phyloP scores from a whole-genome alignment of 2,113 vertebrate species.

The Chrysemys picta region DNA sequence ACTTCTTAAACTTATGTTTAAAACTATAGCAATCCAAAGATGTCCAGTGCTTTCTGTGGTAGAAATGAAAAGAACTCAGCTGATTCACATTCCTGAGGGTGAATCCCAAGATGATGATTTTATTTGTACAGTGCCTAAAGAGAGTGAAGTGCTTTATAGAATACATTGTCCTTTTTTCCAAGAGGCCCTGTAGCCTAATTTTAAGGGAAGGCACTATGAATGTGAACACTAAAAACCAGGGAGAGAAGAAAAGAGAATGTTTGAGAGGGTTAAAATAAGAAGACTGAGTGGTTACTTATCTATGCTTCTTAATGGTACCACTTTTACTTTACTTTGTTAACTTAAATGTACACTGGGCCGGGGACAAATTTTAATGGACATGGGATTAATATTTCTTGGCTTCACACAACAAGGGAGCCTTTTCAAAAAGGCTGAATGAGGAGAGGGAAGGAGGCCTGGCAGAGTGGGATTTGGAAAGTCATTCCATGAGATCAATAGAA shows the following conservation, averaged over 20 bases:
- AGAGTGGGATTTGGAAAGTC: background rate
- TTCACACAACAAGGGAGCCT: constrained; percentile 15
- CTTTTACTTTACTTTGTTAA: background rate
- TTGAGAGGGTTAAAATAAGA: constrained; percentile 34
- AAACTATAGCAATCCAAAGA: constrained; percentile 20
- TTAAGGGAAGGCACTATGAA: constrained; percentile 51
- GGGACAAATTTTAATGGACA: constrained; percentile 1
- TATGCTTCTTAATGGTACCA: constrained; percentile 11
- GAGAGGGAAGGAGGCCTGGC: background rate
- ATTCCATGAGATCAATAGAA: background rate
- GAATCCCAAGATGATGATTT: constrained; percentile 70
- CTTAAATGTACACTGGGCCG: constrained; percentile 13
- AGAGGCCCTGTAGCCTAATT: constrained; percentile 61
- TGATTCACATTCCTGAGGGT: constrained; percentile 68
- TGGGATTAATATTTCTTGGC: background rate
- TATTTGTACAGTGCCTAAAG: constrained; percentile 69
- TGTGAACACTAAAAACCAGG: constrained; percentile 60
- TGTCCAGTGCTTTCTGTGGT: constrained; percentile 30
- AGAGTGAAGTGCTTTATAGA: constrained; percentile 68
- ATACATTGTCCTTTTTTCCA: constrained; percentile 1
- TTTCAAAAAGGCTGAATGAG: background rate
- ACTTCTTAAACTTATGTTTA: constrained; percentile 47
- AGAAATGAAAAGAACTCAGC: constrained; percentile 36
- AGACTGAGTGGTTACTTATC: constrained; percentile 61
- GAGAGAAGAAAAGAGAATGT: constrained; percentile 26